These are phyloP conservation scores for Drosophila prosaltans DNA, from an alignment of 1,140 invertebrate genomes.

Conservation along the genomic window DNA sequence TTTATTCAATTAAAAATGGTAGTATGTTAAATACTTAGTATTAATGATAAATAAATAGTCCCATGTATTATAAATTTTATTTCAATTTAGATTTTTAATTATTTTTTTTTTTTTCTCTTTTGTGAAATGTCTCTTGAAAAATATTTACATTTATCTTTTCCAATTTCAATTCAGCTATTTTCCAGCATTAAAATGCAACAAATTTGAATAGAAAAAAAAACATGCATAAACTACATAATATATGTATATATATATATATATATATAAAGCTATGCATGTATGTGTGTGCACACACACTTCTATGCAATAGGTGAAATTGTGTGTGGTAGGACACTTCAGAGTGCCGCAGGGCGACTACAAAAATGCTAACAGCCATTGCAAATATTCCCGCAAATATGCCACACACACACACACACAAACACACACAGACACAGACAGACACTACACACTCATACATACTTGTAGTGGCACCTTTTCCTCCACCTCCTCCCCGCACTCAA, in stretches of 20 bases:
- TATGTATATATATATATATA: background rate
- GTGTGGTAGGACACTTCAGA: conserved; percentile 33
- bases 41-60: no score
- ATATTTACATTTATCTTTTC: conserved; percentile 23
- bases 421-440: background rate
- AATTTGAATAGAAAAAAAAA: conserved; percentile 58
- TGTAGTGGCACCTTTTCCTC: conserved; percentile 3
- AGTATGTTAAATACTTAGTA: no score
- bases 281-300: background rate
- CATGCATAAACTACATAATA: background rate
- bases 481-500: conserved; percentile 2
- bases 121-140: conserved; percentile 33
- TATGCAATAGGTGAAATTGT: conserved; percentile 39
- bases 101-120: no score
- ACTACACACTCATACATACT: background rate
- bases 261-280: background rate
- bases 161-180: conserved; percentile 56
- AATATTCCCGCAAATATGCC: conserved; percentile 31
- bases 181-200: conserved; percentile 66
- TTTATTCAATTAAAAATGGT: no score
- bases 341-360: conserved; percentile 14
- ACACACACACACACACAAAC: background rate
- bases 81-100: background rate
- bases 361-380: conserved; percentile 47
- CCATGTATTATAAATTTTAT: no score